Base-by-base conservation (phyloP, 2,797 vertebrate species). In the Leucoraja ocellata region DNA sequence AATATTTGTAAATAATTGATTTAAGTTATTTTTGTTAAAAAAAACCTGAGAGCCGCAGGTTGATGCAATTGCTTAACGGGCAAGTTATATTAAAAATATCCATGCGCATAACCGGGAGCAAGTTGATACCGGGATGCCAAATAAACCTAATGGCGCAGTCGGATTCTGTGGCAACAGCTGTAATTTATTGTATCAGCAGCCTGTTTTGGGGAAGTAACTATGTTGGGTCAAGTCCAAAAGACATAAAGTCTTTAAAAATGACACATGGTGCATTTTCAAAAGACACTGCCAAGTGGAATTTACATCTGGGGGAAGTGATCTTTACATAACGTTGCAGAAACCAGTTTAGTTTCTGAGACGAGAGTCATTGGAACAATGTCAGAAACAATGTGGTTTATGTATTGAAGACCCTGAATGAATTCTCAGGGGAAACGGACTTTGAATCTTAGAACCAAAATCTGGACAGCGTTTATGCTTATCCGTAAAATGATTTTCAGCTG, bases 401-500 rank as follows among this genome's bases (percentile, higher is more conserved):
- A 92, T 76, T 92, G 21, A 92, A 71, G 71, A 11, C 71, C n/a
- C 39, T 58, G 71, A 92, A 54, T 76, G 25, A 76, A 28, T 92
- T 92, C 68, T 74, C 16, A 58, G 76, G 90, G 25, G 90, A 92
- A 92, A 92, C 54, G 90, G 68, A 76, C 39, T 74, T 76, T 73
- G 71, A 74, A 92, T 92, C 46, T 92, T 74, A 92, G 71, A 92
- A 28, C 36, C 36, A 76, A 54, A 76, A 92, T 76, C 71, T 76
- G 73, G 73, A 92, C 90, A 92, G 14, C 46, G 68, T 74, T 39
- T n/a, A 16, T 73, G 46, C 76, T 92, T 92, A 92, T 92, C 73
- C 90, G 58, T 76, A 92, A 92, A 92, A 92, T 92, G 36, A 92
- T 92, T 92, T 92, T 92, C 68, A 92, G 90, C 46, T 92, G 90